A percentile compares a stretch with the other conserved stretches of the same genome.
phyloP scores from a whole-genome alignment of 2,888 invertebrate genomes.

The Troglohyphantes excavatus region DNA sequence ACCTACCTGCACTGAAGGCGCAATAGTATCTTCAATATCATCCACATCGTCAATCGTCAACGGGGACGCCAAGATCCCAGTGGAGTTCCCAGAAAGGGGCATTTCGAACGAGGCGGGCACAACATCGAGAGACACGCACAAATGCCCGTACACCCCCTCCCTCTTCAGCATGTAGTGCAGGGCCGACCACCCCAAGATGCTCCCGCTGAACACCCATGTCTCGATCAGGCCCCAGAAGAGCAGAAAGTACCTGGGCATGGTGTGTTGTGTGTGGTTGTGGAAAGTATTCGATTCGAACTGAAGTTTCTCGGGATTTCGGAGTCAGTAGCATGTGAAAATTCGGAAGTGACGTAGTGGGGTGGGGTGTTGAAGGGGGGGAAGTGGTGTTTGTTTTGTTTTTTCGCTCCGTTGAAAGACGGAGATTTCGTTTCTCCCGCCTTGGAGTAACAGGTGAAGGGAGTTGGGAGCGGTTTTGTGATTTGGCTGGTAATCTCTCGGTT shows the following conservation, averaged over 20 bases:
- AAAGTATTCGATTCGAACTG: constrained; percentile 8
- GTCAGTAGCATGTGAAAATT: constrained; percentile 61
- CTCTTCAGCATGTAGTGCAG: constrained; percentile 80
- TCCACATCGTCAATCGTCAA: constrained; percentile 7
- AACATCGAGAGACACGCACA: constrained; percentile 50
- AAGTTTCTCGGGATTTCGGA: constrained; percentile 38
- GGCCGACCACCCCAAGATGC: constrained; percentile 79
- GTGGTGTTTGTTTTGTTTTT: constrained; percentile 32
- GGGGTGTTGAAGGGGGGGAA: constrained; percentile 26
- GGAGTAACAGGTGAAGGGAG: constrained; percentile 17
- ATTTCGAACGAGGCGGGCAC: background rate
- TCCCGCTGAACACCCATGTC: constrained; percentile 80
- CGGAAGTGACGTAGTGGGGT: constrained; percentile 43
- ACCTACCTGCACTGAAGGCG: constrained; percentile 57
- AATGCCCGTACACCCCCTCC: constrained; percentile 78
- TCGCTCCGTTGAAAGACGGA: constrained; percentile 18
- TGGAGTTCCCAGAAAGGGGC: background rate
- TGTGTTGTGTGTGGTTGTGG: background rate
- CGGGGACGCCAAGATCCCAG: constrained; percentile 17
- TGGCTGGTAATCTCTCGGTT: background rate
- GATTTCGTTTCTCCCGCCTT: constrained; percentile 49
- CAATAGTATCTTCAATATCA: constrained; percentile 23
- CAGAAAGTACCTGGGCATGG: constrained; percentile 74
- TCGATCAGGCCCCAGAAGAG: constrained; percentile 79
- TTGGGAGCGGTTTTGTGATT: background rate